A percentile compares a stretch with the other conserved stretches of the same genome.
phyloP scores from a whole-genome alignment of 2,113 vertebrate species.

The Pachyramphus minor region DNA sequence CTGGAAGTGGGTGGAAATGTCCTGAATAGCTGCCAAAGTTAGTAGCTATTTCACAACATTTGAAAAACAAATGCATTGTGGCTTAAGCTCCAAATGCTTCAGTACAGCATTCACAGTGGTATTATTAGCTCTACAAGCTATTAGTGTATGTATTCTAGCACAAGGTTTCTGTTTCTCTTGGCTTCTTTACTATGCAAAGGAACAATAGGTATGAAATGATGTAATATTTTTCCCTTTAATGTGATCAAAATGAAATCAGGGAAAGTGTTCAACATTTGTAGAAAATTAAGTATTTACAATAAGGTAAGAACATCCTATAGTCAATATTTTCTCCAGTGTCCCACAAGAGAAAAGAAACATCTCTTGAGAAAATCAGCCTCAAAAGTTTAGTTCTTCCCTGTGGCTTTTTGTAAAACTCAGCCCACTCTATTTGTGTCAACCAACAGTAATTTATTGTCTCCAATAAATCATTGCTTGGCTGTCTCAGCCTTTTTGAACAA shows the following conservation, averaged over 20 bases:
- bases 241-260: neutral
- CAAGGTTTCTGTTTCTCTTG: constrained; percentile 32
- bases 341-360: neutral
- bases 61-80: constrained; percentile 57
- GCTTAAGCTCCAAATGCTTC: constrained; percentile 39
- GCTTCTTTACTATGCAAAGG: constrained; percentile 31
- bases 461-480: neutral
- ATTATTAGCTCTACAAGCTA: constrained; percentile 55
- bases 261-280: neutral
- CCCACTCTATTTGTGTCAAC: neutral
- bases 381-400: neutral
- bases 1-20: constrained; percentile 67
- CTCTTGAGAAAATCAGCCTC: neutral
- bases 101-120: constrained; percentile 30
- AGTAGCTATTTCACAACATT: constrained; percentile 70
- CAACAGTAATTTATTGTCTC: neutral
- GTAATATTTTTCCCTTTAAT: neutral
- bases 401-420: neutral
- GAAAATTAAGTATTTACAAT: neutral
- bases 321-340: neutral
- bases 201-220: constrained; percentile 37
- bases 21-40: constrained; percentile 68
- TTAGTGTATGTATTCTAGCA: constrained; percentile 38
- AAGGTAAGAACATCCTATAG: neutral
- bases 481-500: neutral